A percentile compares a stretch with the other conserved stretches of the same genome.
phyloP scores from a whole-genome alignment of 2,888 invertebrate species.

The Hanleya hanleyi region DNA sequence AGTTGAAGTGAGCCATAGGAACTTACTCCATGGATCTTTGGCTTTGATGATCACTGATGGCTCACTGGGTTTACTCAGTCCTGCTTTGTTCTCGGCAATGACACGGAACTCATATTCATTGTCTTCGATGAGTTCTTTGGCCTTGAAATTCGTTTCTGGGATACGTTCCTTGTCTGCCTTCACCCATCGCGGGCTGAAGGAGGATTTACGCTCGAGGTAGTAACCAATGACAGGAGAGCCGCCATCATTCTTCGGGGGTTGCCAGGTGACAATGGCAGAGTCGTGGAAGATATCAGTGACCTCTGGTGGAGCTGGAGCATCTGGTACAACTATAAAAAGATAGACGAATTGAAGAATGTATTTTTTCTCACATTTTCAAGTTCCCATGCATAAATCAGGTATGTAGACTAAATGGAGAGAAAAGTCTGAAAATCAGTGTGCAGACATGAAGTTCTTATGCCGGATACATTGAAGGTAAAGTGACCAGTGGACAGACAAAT shows the following conservation, averaged over 20 bases:
- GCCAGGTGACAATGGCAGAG: slow-evolving; percentile 70
- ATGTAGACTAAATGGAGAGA: too few relatives aligned
- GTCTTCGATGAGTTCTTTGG: slow-evolving; percentile 61
- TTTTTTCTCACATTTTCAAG: too few relatives aligned
- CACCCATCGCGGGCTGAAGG: slow-evolving; percentile 63
- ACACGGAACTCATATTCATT: slow-evolving; percentile 70
- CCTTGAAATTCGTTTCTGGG: slow-evolving; percentile 44
- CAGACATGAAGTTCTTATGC: too few relatives aligned
- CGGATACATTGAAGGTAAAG: too few relatives aligned
- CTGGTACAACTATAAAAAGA: slow-evolving; percentile 61
- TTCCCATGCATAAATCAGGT: too few relatives aligned
- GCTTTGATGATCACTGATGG: slow-evolving; percentile 63
- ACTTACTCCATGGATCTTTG: slow-evolving; percentile 71
- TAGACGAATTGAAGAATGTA: too few relatives aligned
- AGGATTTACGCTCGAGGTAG: slow-evolving; percentile 66
- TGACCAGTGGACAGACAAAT: too few relatives aligned
- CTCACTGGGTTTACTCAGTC: slow-evolving; percentile 83
- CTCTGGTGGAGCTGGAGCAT: slow-evolving; percentile 65
- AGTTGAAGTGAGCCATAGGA: too few relatives aligned
- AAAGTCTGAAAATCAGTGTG: too few relatives aligned
- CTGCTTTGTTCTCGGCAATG: slow-evolving; percentile 79
- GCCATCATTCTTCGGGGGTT: slow-evolving; percentile 73
- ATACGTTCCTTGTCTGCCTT: slow-evolving; percentile 61
- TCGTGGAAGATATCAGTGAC: slow-evolving; percentile 62
- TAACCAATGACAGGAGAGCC: slow-evolving; percentile 71